Evolutionary conservation across 2,797 vertebrate genomes (phyloP).

Genomic region (Champsocephalus esox): DNA sequence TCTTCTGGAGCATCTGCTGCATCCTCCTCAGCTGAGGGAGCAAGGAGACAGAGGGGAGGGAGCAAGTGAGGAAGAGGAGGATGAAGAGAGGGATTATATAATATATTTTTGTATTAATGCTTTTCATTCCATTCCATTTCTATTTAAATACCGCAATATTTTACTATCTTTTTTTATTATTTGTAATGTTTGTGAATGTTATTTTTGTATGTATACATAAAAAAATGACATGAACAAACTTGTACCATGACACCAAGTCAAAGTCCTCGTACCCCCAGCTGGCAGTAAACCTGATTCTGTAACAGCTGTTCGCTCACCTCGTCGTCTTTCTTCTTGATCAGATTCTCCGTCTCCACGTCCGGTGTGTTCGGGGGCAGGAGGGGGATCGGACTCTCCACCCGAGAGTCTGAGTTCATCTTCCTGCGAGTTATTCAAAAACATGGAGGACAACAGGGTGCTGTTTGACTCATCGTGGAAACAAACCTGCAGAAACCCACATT

Average conservation of each 20-base stretch:
- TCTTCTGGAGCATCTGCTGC: constrained; percentile 99
- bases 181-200: too few relatives aligned
- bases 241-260: too few relatives aligned
- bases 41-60: neutral
- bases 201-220: too few relatives aligned
- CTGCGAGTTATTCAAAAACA: constrained; percentile 68
- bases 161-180: too few relatives aligned
- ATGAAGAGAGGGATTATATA: too few relatives aligned
- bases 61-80: too few relatives aligned
- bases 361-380: constrained; percentile 92
- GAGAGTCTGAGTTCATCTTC: constrained; percentile 93
- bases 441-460: neutral
- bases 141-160: too few relatives aligned
- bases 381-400: constrained; percentile 93
- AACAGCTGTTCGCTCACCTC: constrained; percentile 82
- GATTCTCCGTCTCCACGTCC: constrained; percentile 92
- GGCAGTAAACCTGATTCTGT: too few relatives aligned
- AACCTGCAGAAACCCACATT: neutral
- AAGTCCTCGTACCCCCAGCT: too few relatives aligned
- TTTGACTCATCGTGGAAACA: neutral
- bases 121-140: too few relatives aligned
- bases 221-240: too few relatives aligned
- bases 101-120: too few relatives aligned
- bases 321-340: constrained; percentile 97
- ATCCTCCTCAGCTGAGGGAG: constrained; percentile 91